phyloP scores from a whole-genome alignment of 2,113 vertebrate genomes.

The Tyto alba region DNA sequence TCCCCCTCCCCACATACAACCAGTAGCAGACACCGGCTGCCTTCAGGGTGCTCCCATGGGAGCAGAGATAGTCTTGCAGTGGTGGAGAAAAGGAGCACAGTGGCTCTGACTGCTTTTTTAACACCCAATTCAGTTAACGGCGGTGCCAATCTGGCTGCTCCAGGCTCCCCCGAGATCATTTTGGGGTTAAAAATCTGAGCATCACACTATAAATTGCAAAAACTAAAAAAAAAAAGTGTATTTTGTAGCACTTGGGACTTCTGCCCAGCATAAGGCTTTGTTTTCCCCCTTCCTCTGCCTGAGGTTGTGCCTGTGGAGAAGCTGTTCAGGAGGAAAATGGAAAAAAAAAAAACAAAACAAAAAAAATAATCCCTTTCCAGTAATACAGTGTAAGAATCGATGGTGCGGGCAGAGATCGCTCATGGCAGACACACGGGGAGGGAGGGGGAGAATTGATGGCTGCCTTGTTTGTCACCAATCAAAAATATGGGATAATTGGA shows the following conservation, averaged over 20 bases:
- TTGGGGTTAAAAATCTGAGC: not conserved
- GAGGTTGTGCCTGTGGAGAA: not conserved
- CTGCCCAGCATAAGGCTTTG: not conserved
- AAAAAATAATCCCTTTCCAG: not conserved
- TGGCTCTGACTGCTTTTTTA: not conserved
- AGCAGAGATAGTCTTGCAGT: not conserved
- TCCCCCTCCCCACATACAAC: not conserved
- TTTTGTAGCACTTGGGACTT: not conserved
- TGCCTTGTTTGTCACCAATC: not conserved
- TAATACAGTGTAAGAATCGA: accelerated
- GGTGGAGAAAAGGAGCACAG: not conserved
- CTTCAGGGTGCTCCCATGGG: accelerated
- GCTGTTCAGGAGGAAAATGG: not conserved
- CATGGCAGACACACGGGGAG: not conserved
- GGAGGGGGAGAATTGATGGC: not conserved
- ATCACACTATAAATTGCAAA: not conserved
- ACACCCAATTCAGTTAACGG: not conserved
- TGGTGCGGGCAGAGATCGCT: not conserved
- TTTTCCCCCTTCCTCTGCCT: not conserved
- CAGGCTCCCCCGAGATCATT: accelerated
- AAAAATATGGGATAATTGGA: not conserved
- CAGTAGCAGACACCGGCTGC: not conserved
- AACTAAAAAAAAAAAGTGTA: not conserved
- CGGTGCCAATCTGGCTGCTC: accelerated
- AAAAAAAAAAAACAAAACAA: no score